Evolutionary conservation across 2,113 vertebrate genomes (phyloP), one percentile per base, ranked within the genome.

Genomic region (Hiodon tergisus): DNA sequence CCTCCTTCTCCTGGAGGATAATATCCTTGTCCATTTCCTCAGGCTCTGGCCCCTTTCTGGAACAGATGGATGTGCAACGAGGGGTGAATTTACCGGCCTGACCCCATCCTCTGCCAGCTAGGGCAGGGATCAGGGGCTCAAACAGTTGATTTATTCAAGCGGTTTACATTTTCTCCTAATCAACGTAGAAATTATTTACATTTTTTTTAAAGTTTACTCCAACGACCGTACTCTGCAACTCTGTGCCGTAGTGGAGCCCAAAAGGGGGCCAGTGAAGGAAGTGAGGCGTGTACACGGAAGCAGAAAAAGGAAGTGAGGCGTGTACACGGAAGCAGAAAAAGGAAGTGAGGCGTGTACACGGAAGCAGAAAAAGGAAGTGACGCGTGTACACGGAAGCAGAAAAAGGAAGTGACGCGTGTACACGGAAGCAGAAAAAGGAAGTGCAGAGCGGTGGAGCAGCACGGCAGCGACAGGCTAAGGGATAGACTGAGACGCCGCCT

Each of bases 1-100:
- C 97, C 88, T 99, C 97, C 90, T 99, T 99, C 89, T 98, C 97
- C 85, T 92, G 92, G 54, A 99, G 88, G 84, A 99, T 99, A 78
- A 97, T 95, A 77, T 99, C 97, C 89, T 98, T 99, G 84, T 98
- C 96, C 86, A 93, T 90, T 85, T 97, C 96, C 88, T 97, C 95
- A 0, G 93, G 95, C 83, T 98, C 97, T 17, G 94, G 92, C 3
- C 80, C 90, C 81, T 97, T 97, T 82, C 95, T 98, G 85, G 60
- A 75, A 70, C 0, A 71, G 63, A 85, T 73, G 84, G 2, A 63
- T 0, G 0, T 11, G n/a, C 3, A 53, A 54, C n/a, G n/a, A 5
- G n/a, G 2, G 54, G 46, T 54, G 16, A 66, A 72, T 8, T 11
- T 51, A 48, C 31, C 31, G 2, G 31, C 4, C 47, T 10, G 7